Evolutionary conservation across 37 sponge, comb jelly and placozoan species (phyloP), one percentile per base, ranked within the genome.

Genomic region (Haliclona indistincta): DNA sequence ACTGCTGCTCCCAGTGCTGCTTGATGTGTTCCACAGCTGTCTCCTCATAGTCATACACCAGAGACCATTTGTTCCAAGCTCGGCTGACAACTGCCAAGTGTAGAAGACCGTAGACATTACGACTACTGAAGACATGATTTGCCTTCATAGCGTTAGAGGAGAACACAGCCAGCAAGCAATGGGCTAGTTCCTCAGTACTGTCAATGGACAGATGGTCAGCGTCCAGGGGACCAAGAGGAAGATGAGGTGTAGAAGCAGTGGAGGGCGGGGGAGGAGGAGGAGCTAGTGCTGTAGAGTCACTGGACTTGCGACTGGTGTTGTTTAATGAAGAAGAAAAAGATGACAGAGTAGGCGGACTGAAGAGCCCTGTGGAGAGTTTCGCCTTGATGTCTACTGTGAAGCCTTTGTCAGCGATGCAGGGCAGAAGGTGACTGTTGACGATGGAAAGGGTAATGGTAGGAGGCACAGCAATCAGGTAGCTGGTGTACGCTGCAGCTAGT

Each of bases 31-130:
- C 1, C 26, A 5, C 36, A 10, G 64, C 75, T 32, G 74, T 10
- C 30, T 41, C 68, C 63, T 86, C 73, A n/a, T 75, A 70, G 55
- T 86, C 87, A 55, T 41, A 80, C 17, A 75, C 36, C 11, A 86
- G 76, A 39, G 80, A 68, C 81, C 80, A 79, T 15, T 55, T 38
- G 33, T 69, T 42, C 87, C 87, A 86, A 8, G 70, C n/a, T 20
- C 39, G 20, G 26, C 67, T 28, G 22, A 79, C 8, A 11, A 86
- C 62, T 2, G 23, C 37, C 22, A 47, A 19, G 23, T 33, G 49
- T 26, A 44, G 19, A 23, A 71, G 30, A 10, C 28, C 35, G 36
- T 65, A 45, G 36, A 53, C 66, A 66, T 35, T 29, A 13, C 8
- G 15, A 26, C 39, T 36, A 7, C 8, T 7, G 10, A 11, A 20